These are phyloP conservation scores for Lanistes nyassanus DNA, from an alignment of 1,140 invertebrate genomes.

Conservation along the genomic window DNA sequence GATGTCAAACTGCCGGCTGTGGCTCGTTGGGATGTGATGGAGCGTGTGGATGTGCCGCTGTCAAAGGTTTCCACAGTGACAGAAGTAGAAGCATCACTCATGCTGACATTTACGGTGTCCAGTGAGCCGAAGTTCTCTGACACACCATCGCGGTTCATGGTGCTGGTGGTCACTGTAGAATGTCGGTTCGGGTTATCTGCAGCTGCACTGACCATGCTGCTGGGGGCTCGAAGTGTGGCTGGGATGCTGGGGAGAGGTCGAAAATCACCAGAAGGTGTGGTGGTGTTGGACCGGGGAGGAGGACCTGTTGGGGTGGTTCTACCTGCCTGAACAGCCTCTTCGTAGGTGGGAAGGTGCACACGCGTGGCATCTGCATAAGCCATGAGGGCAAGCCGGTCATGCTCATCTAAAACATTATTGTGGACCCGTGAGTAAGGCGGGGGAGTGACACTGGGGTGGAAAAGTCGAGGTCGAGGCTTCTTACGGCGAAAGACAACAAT, in stretches of 20 bases:
- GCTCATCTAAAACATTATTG: slow-evolving; percentile 54
- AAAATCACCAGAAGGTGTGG: slow-evolving; percentile 37
- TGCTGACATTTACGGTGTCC: slow-evolving; percentile 63
- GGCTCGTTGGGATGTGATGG: slow-evolving; percentile 55
- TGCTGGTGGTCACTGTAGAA: slow-evolving; percentile 59
- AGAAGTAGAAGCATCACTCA: slow-evolving; percentile 61
- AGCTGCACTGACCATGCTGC: slow-evolving; percentile 28
- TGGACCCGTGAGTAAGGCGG: slow-evolving; percentile 57
- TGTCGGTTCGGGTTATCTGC: slow-evolving; percentile 51
- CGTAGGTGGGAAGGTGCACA: slow-evolving; percentile 58
- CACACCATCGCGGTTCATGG: slow-evolving; percentile 58
- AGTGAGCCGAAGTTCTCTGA: slow-evolving; percentile 62
- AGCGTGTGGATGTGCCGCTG: slow-evolving; percentile 56
- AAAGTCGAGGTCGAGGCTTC: slow-evolving; percentile 52
- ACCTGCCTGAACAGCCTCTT: slow-evolving; percentile 47
- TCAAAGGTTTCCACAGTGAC: slow-evolving; percentile 59
- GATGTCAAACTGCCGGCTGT: slow-evolving; percentile 60
- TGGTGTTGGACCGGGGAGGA: slow-evolving; percentile 18
- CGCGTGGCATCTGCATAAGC: slow-evolving; percentile 57
- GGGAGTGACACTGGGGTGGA: slow-evolving; percentile 47
- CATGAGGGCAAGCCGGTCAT: slow-evolving; percentile 61
- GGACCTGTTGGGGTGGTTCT: slow-evolving; percentile 8
- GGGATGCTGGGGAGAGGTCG: slow-evolving; percentile 59
- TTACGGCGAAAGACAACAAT: slow-evolving; percentile 55
- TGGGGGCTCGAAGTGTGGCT: slow-evolving; percentile 38